phyloP scores from a whole-genome alignment of 2,113 vertebrate species.

The Xiphophorus hellerii region DNA sequence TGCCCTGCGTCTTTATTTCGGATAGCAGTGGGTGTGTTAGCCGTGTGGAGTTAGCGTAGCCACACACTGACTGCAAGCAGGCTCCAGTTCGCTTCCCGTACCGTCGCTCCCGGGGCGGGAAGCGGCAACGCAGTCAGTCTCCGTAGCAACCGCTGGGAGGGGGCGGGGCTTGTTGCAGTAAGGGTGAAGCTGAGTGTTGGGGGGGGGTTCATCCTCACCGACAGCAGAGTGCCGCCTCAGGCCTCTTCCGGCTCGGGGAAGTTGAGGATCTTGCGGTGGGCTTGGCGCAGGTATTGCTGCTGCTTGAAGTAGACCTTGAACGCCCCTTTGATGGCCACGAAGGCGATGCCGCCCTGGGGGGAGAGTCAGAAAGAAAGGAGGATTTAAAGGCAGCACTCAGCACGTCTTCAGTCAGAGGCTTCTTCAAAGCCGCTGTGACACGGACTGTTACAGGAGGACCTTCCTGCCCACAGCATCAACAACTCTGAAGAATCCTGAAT shows the following conservation, averaged over 20 bases:
- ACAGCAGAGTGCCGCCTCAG: conserved; percentile 70
- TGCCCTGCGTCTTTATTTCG: conserved; percentile 36
- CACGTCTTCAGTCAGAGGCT: no score
- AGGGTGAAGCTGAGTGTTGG: background rate
- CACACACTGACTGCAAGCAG: conserved; percentile 13
- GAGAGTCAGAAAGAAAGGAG: background rate
- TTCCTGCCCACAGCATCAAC: no score
- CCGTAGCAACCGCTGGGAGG: background rate
- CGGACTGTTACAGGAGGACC: no score
- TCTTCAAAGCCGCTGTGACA: no score
- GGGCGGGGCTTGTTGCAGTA: no score
- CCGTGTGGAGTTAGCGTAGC: conserved; percentile 3
- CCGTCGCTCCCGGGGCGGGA: no score
- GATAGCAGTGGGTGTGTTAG: conserved; percentile 41
- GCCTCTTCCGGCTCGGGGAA: conserved; percentile 95
- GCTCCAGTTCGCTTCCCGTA: conserved; percentile 17
- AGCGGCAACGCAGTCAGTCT: no score
- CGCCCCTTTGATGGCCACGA: conserved; percentile 99
- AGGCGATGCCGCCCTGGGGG: conserved; percentile 96
- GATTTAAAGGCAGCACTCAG: background rate
- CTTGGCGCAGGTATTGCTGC: conserved; percentile 98
- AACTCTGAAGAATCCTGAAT: no score
- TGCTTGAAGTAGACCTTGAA: conserved; percentile 99
- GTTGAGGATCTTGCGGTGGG: conserved; percentile 98
- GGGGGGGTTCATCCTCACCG: conserved; percentile 1